phyloP scores from a whole-genome alignment of 2,113 vertebrate genomes.

The Corythaixoides concolor region DNA sequence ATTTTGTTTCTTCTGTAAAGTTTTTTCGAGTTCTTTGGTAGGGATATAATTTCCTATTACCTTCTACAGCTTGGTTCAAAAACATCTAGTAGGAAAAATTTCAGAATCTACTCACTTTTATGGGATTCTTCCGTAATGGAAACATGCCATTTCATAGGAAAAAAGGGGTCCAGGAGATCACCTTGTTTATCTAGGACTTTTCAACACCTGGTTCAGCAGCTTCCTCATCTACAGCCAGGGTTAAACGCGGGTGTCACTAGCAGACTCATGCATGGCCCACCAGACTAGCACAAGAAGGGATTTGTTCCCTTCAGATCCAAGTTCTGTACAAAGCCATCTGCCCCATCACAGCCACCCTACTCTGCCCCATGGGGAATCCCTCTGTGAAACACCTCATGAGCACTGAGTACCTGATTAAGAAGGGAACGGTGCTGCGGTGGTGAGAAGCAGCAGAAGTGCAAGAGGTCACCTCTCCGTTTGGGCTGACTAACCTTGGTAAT shows the following conservation, averaged over 20 bases:
- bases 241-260: neutral
- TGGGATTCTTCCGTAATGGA: neutral
- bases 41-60: neutral
- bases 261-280: neutral
- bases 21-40: neutral
- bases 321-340: neutral
- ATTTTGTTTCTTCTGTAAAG: neutral
- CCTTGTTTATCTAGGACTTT: neutral
- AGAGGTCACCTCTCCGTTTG: neutral
- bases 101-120: neutral
- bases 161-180: neutral
- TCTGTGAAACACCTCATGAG: neutral
- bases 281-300: neutral
- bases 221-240: neutral
- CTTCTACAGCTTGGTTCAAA: neutral
- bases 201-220: neutral
- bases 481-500: neutral
- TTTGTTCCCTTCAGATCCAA: neutral
- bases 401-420: neutral
- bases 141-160: neutral
- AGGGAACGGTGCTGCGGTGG: rapidly evolving
- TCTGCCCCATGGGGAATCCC: neutral
- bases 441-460: neutral
- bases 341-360: neutral
- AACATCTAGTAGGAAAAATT: neutral